A percentile compares a stretch with the other conserved stretches of the same genome.
phyloP scores from a whole-genome alignment of 2,888 invertebrate species.

The Cryptocephalus moraei region DNA sequence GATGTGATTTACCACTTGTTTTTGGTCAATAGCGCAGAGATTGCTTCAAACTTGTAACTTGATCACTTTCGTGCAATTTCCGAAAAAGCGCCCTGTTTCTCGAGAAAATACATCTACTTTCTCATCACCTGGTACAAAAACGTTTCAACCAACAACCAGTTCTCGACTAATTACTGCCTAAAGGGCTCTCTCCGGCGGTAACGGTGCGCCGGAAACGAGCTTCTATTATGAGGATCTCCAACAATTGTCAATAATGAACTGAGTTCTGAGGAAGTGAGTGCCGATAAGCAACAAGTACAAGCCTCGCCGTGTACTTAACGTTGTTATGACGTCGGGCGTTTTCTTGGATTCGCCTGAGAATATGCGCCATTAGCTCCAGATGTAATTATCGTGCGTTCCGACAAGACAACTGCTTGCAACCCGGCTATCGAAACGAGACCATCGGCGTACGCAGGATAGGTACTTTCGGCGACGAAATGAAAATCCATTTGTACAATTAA shows the following conservation, averaged over 20 bases:
- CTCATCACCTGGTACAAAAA: too few relatives aligned
- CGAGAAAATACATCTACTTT: too few relatives aligned
- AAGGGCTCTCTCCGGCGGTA: slow-evolving; percentile 14
- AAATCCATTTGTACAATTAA: too few relatives aligned
- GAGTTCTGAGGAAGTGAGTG: slow-evolving; percentile 5
- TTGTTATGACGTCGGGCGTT: slow-evolving; percentile 4
- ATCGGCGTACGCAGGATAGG: too few relatives aligned
- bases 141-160: too few relatives aligned
- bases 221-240: slow-evolving; percentile 11
- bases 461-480: too few relatives aligned
- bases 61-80: too few relatives aligned
- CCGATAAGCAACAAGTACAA: slow-evolving; percentile 10
- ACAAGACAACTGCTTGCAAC: not conserved
- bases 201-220: slow-evolving; percentile 15
- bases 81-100: too few relatives aligned
- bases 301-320: slow-evolving; percentile 9
- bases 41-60: too few relatives aligned
- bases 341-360: slow-evolving; percentile 5
- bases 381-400: not conserved
- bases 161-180: slow-evolving; percentile 17
- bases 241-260: slow-evolving; percentile 13
- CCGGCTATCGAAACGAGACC: not conserved
- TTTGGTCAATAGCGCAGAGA: too few relatives aligned
- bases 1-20: too few relatives aligned
- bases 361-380: slow-evolving; percentile 4